Percentiles rank a stretch among this genome's conserved stretches.
These are phyloP conservation scores for Tipula helvola DNA, from an alignment of 2,888 invertebrate species.

Conservation along the genomic window DNA sequence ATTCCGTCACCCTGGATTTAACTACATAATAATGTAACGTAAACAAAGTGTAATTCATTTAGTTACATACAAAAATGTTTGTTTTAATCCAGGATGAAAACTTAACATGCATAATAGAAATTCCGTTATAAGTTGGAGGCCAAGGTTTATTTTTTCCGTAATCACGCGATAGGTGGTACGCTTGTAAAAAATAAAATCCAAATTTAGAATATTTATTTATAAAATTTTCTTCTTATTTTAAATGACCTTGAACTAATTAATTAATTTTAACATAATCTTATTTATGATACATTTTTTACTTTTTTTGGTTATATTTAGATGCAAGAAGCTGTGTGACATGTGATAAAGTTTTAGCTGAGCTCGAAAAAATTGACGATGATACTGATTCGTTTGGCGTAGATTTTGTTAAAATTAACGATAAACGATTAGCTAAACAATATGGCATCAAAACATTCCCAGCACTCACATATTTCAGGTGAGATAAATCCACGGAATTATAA, in stretches of 20 bases:
- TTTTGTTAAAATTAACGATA: conserved; percentile 93
- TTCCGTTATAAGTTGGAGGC: not conserved
- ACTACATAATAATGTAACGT: not conserved
- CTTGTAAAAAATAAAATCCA: not conserved
- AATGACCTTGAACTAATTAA: conserved; percentile 11
- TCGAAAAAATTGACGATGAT: conserved; percentile 92
- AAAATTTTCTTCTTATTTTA: not conserved
- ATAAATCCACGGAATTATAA: too few species aligned
- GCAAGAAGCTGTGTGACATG: conserved; percentile 85
- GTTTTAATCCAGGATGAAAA: not conserved
- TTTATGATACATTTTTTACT: not conserved
- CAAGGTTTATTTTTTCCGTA: not conserved
- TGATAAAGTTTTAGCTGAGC: conserved; percentile 79
- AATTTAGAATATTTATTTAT: not conserved
- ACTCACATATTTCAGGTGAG: conserved; percentile 73
- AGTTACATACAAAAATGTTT: not conserved
- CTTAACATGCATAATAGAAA: not conserved
- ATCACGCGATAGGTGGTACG: not conserved
- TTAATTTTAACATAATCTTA: not conserved
- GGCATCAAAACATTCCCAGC: conserved; percentile 93
- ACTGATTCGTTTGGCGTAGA: conserved; percentile 89
- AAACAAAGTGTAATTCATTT: not conserved
- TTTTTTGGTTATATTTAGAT: conserved; percentile 43
- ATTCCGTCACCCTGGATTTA: not conserved
- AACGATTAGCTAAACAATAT: conserved; percentile 90